phyloP scores from a whole-genome alignment of 2,888 invertebrate species.

The Tridacna gigas region DNA sequence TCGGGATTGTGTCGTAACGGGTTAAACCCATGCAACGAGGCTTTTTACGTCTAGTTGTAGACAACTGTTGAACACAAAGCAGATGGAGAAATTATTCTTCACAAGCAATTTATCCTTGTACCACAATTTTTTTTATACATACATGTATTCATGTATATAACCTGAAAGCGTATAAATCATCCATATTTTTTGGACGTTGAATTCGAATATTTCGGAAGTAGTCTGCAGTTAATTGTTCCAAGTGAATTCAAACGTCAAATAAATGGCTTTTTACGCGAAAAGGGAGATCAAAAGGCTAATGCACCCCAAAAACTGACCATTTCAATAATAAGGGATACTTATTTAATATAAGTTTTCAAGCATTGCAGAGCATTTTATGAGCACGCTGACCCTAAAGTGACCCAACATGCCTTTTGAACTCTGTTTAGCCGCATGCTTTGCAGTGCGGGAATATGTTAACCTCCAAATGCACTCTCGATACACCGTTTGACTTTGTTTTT shows the following conservation, averaged over 20 bases:
- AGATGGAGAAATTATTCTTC: background rate
- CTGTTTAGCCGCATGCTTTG: conserved; percentile 61
- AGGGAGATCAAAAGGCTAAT: background rate
- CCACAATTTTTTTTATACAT: background rate
- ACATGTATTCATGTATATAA: too few species aligned
- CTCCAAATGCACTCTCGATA: conserved; percentile 53
- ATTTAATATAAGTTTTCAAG: conserved; percentile 56
- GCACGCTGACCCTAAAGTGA: conserved; percentile 59
- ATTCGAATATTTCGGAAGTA: too few species aligned
- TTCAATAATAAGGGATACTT: conserved; percentile 43
- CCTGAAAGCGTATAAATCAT: too few species aligned
- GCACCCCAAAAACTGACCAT: conserved; percentile 12
- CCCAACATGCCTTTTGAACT: conserved; percentile 67
- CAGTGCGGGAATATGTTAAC: conserved; percentile 59
- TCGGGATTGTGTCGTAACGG: too few species aligned
- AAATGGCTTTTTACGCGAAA: too few species aligned
- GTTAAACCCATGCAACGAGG: too few species aligned
- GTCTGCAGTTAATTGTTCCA: too few species aligned
- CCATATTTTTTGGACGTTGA: too few species aligned
- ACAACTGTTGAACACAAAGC: too few species aligned
- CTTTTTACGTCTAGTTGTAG: too few species aligned
- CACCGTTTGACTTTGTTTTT: conserved; percentile 55
- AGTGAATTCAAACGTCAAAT: too few species aligned
- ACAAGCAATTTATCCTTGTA: conserved; percentile 8
- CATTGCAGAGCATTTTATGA: conserved; percentile 56